Evolutionary conservation across 1,140 invertebrate species (phyloP).

Genomic region (Elymnias hypermnestra): DNA sequence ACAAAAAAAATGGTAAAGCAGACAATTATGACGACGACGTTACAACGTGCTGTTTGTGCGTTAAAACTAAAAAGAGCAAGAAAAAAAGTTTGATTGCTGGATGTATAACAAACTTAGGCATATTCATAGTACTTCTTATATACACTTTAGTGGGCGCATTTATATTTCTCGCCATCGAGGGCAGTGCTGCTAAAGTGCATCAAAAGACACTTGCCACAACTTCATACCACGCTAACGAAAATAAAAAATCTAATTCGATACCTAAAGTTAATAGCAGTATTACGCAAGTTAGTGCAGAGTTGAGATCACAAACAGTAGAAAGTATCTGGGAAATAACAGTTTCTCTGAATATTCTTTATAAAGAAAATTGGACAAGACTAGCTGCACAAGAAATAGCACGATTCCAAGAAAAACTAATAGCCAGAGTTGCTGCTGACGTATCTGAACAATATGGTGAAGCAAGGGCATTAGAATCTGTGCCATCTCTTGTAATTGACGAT

Average conservation of each 20-base stretch:
- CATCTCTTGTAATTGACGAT: constrained; percentile 74
- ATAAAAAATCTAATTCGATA: constrained; percentile 50
- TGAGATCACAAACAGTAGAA: constrained; percentile 85
- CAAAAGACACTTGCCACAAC: constrained; percentile 81
- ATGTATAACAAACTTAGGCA: constrained; percentile 90
- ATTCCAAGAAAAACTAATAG: constrained; percentile 91
- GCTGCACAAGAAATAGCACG: constrained; percentile 86
- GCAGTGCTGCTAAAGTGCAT: constrained; percentile 80
- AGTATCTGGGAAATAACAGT: constrained; percentile 97
- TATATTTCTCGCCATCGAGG: constrained; percentile 94
- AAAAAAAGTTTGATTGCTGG: constrained; percentile 82
- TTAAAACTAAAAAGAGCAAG: constrained; percentile 80
- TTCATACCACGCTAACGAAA: constrained; percentile 68
- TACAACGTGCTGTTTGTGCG: constrained; percentile 79
- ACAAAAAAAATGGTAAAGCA: constrained; percentile 60
- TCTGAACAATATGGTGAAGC: constrained; percentile 62
- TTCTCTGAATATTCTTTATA: constrained; percentile 94
- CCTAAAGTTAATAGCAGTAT: constrained; percentile 57
- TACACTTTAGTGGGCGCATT: constrained; percentile 93
- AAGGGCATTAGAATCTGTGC: constrained; percentile 66
- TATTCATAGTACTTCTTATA: constrained; percentile 89
- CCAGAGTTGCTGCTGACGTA: constrained; percentile 86
- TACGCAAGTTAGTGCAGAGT: constrained; percentile 60
- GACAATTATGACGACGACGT: constrained; percentile 59
- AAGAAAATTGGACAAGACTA: constrained; percentile 93